These are phyloP conservation scores for Sciurus vulgaris DNA, from an alignment of 2,797 vertebrate species.

Conservation along the genomic window DNA sequence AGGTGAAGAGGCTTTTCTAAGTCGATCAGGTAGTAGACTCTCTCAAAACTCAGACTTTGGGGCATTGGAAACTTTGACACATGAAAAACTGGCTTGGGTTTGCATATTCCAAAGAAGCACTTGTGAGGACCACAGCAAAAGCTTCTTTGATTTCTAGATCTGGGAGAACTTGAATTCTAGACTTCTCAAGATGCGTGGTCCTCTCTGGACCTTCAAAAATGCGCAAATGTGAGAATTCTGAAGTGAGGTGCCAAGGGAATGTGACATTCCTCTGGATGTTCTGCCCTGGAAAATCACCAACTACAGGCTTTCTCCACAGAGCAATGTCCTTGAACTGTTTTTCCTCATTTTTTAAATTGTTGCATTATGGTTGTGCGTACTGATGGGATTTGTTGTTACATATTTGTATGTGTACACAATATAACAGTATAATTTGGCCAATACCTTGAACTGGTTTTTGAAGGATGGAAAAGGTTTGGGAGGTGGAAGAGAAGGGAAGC, in stretches of 20 bases:
- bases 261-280: not conserved
- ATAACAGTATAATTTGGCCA: too few species aligned
- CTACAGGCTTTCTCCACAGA: not conserved
- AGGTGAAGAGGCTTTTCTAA: not conserved
- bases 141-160: not conserved
- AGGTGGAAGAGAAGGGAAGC: not conserved
- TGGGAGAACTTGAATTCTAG: not conserved
- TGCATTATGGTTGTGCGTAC: too few species aligned
- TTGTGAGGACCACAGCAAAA: not conserved
- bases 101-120: not conserved
- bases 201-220: not conserved
- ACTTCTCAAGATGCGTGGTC: not conserved
- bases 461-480: not conserved
- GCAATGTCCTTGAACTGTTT: not conserved
- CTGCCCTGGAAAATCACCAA: not conserved
- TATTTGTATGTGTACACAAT: too few species aligned
- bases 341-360: too few species aligned
- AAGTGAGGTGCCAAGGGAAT: not conserved
- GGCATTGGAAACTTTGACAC: not conserved
- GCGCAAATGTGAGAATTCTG: not conserved
- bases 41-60: not conserved
- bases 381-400: too few species aligned
- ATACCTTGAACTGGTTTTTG: not conserved
- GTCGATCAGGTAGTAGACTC: not conserved
- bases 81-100: not conserved